These are phyloP conservation scores for Palythoa grandis DNA, from an alignment of 92 coral and sea anemone genomes.

Conservation along the genomic window DNA sequence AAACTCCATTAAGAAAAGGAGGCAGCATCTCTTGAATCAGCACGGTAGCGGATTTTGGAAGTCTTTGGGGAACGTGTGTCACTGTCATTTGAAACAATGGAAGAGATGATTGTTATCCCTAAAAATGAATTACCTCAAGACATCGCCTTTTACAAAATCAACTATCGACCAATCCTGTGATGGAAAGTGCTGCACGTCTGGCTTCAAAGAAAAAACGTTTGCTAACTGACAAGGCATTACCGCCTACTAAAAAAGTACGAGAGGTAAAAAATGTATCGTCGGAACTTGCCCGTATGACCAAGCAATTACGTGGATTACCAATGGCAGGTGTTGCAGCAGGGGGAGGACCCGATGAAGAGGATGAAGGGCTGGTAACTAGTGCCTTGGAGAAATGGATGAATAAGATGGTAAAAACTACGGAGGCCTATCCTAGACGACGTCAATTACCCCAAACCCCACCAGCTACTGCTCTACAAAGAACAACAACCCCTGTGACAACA, in stretches of 20 bases:
- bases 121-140: neutral
- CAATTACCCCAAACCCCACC: neutral
- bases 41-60: constrained; percentile 39
- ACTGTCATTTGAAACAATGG: neutral
- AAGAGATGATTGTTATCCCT: constrained; percentile 24
- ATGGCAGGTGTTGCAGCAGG: constrained; percentile 6
- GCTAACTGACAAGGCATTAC: neutral
- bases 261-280: neutral
- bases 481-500: neutral
- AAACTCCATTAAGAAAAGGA: constrained; percentile 31
- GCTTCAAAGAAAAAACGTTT: constrained; percentile 32
- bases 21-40: constrained; percentile 32
- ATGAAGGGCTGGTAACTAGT: neutral
- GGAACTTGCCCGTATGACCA: neutral
- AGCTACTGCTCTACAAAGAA: neutral
- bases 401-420: neutral
- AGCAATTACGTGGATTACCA: constrained; percentile 19
- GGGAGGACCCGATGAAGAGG: constrained; percentile 23
- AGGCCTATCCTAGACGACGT: neutral
- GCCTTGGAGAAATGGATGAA: constrained; percentile 17
- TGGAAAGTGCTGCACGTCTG: constrained; percentile 6
- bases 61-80: constrained; percentile 44
- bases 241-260: constrained; percentile 13
- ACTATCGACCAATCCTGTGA: neutral
- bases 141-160: neutral